Conservation (phyloP, 2,113 vertebrate genomes). For the Narcine bancroftii region DNA sequence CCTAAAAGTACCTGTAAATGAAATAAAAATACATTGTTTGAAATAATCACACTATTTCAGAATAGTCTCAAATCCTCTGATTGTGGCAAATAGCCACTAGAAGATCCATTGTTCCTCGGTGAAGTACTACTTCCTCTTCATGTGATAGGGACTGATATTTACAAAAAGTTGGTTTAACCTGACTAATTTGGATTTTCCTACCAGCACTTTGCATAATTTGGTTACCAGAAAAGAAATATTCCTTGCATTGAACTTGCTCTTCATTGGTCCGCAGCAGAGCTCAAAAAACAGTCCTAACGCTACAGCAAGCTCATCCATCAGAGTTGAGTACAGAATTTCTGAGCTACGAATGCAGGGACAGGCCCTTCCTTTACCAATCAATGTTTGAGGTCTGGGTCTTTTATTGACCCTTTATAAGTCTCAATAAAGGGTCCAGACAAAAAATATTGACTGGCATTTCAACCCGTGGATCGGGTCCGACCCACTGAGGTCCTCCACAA, state of each 20-base stretch:
- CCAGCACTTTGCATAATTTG: neutral
- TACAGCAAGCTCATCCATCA: too few relatives aligned
- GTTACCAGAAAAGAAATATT: neutral
- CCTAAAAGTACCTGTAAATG: constrained; percentile 75
- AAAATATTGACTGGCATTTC: too few relatives aligned
- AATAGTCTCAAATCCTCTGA: neutral
- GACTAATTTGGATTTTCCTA: neutral
- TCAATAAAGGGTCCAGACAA: too few relatives aligned
- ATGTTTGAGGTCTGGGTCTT: too few relatives aligned
- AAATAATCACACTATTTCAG: neutral
- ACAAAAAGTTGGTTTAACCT: neutral
- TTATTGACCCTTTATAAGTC: too few relatives aligned
- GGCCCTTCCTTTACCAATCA: too few relatives aligned
- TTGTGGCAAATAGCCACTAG: too few relatives aligned
- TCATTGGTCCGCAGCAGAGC: neutral
- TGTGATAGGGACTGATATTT: neutral
- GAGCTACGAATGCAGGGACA: too few relatives aligned
- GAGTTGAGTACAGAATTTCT: too few relatives aligned
- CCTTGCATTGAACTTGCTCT: neutral
- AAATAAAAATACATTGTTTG: constrained; percentile 23
- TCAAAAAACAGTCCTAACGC: too few relatives aligned
- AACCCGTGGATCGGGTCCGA: too few relatives aligned
- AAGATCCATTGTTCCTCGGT: neutral
- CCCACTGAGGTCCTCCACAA: too few relatives aligned
- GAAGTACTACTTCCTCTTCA: neutral